Conservation (phyloP, 2,888 invertebrate species). For the Drosophila atripex region DNA sequence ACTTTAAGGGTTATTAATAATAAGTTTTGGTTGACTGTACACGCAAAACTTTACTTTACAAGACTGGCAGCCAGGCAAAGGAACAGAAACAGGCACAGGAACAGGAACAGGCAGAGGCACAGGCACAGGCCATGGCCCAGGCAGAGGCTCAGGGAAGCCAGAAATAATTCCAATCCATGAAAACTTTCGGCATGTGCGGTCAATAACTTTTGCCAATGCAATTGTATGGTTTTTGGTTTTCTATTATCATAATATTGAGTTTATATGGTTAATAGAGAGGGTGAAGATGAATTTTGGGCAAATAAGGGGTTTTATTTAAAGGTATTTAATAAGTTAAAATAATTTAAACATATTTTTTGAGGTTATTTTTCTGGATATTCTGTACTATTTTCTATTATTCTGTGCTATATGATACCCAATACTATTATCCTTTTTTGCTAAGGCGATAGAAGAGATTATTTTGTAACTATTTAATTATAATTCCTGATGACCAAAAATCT, state of each 20-base stretch:
- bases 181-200: constrained; percentile 41
- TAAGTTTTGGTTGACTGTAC: constrained; percentile 42
- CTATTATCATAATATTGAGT: constrained; percentile 32
- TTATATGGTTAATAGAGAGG: constrained; percentile 1
- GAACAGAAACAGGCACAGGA: not conserved
- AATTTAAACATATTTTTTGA: no score
- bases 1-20: constrained; percentile 37
- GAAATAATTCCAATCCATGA: constrained; percentile 43
- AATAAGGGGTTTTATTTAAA: no score
- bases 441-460: no score
- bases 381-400: no score
- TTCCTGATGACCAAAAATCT: no score
- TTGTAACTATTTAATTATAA: no score
- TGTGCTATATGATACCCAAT: no score
- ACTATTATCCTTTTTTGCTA: no score
- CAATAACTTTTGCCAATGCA: constrained; percentile 35
- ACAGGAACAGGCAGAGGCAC: not conserved
- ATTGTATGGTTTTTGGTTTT: constrained; percentile 16
- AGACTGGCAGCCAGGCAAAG: constrained; percentile 1
- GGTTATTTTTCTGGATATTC: no score
- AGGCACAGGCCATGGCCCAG: not conserved
- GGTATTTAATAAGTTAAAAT: no score
- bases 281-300: no score
- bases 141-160: constrained; percentile 2
- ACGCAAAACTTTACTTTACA: constrained; percentile 24